Conservation (phyloP, 1,140 invertebrate genomes). For the Lithobius niger region DNA sequence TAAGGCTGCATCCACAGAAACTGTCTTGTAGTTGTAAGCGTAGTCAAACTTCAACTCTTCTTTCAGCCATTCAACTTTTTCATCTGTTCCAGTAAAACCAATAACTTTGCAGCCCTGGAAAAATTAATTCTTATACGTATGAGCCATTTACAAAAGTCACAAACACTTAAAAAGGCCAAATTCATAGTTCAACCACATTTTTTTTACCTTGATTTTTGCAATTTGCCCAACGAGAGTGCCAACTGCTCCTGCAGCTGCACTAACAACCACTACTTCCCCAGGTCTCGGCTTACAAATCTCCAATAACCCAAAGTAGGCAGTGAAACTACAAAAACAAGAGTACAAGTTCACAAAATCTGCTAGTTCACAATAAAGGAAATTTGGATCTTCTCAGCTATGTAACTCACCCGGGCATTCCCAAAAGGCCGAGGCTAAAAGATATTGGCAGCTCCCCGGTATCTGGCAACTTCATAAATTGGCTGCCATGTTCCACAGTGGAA, state of each 20-base stretch:
- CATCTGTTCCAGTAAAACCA: constrained; percentile 52
- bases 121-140: no score
- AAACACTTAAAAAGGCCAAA: neutral
- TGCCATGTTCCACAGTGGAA: constrained; percentile 13
- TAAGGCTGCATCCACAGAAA: constrained; percentile 38
- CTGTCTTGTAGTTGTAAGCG: constrained; percentile 55
- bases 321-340: constrained; percentile 44
- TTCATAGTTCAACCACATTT: no score
- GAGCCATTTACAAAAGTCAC: neutral
- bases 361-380: neutral
- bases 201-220: constrained; percentile 45
- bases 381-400: constrained; percentile 1
- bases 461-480: constrained; percentile 33
- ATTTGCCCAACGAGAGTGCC: constrained; percentile 58
- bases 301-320: constrained; percentile 56
- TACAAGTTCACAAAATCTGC: no score
- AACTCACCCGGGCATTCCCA: constrained; percentile 47
- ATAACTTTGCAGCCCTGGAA: constrained; percentile 48
- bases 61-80: constrained; percentile 51
- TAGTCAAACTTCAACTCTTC: constrained; percentile 49
- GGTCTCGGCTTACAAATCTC: constrained; percentile 49
- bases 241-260: constrained; percentile 47
- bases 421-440: constrained; percentile 43
- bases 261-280: constrained; percentile 52
- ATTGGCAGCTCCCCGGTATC: constrained; percentile 39